Base-by-base conservation (phyloP, 2,797 vertebrate species). In the Lagothrix lagotricha region DNA sequence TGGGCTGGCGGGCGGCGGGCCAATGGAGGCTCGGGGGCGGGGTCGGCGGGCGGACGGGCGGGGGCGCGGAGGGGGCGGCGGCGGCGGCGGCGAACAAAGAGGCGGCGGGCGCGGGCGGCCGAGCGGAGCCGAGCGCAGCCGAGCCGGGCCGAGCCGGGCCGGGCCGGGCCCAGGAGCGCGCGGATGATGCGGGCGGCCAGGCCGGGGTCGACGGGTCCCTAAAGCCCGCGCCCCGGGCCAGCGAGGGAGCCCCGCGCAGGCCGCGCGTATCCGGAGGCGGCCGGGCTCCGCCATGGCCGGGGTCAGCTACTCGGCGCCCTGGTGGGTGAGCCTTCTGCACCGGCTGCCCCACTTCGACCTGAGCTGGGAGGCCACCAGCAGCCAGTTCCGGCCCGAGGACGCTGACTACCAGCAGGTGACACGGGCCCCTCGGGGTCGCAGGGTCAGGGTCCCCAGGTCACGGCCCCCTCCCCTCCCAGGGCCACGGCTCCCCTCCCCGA, bases 271-370 rank as follows among this genome's bases (percentile, higher is more conserved):
- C 76, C 87, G 24, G 77, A 90, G 96, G 82, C 96, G 72, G 90
- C 94, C 46, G 20, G 88, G 70, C 81, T 75, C 85, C 83, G 96
- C 95, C 98, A 99, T 99, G 99, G 99, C 99, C 97, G 99, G 99
- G 91, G 99, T 99, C 72, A 99, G 99, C 98, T 99, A 99, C 98
- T 99, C 99, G 97, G 99, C 99, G 86, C 99, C 99, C 7, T 99
- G 99, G 99, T 99, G 99, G 99, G 99, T 99, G 94, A 99, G 98
- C 98, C 98, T 99, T 36, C 98, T 99, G 24, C 99, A 99, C 99
- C 99, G 99, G 97, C 98, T 99, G 81, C 99, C 99, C 44, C 99
- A 99, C 97, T 99, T 99, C 98, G 99, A 99, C 99, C 98, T 99
- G 36, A 99, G 98, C 95, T 99, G 99, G 98, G 99, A 99, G 98